Evolutionary conservation across 2,113 vertebrate species (phyloP).

Genomic region (Aptenodytes forsteri): DNA sequence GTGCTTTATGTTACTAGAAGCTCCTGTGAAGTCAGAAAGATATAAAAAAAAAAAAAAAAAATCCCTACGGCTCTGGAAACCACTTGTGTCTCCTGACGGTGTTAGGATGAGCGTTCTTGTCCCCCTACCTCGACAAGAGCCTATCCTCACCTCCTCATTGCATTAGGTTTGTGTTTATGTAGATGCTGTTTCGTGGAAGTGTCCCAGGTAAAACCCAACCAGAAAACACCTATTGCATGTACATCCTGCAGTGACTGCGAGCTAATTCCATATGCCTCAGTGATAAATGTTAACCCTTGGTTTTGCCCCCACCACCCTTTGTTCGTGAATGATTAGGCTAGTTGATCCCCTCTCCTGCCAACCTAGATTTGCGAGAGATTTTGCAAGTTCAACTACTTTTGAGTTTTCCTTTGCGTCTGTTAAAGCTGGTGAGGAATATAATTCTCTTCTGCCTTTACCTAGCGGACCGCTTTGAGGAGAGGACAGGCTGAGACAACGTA

Average conservation of each 20-base stretch:
- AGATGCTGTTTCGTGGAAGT: background rate
- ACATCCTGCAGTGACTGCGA: background rate
- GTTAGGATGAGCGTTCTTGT: background rate
- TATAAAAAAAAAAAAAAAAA: background rate
- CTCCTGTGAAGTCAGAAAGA: background rate
- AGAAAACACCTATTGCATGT: background rate
- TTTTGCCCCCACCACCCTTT: background rate
- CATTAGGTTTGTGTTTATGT: background rate
- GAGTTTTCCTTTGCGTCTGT: background rate
- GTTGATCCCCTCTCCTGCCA: background rate
- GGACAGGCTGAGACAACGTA: background rate
- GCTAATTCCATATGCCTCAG: background rate
- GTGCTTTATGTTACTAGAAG: background rate
- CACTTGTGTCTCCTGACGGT: rapidly evolving
- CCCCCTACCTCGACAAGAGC: background rate
- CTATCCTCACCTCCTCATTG: background rate
- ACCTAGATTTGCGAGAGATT: background rate
- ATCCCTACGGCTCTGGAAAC: background rate
- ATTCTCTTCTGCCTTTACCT: background rate
- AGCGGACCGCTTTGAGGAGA: background rate
- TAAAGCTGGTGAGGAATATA: background rate
- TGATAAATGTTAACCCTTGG: background rate
- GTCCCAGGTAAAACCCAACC: background rate
- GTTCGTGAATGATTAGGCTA: background rate
- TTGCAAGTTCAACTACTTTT: background rate